phyloP scores from a whole-genome alignment of 2,888 invertebrate species.

The Hipparchia sbordonii region DNA sequence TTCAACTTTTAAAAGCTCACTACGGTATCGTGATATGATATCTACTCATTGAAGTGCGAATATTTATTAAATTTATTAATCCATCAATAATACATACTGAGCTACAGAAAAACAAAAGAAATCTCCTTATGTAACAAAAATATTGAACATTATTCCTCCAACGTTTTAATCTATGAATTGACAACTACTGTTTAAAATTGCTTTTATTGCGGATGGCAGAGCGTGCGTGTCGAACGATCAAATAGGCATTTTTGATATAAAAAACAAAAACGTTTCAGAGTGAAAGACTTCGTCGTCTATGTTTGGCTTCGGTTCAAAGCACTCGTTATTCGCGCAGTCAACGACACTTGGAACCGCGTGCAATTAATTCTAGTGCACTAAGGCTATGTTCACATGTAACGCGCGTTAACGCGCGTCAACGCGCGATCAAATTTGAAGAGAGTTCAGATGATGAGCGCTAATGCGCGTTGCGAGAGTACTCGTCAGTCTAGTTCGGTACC shows the following conservation, averaged over 20 bases:
- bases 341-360: conserved; percentile 47
- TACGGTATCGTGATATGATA: no score
- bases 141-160: not conserved
- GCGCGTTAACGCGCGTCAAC: no score
- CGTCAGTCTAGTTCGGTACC: no score
- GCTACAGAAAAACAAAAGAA: not conserved
- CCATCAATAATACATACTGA: not conserved
- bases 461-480: no score
- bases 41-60: not conserved
- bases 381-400: no score
- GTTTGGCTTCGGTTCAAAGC: conserved; percentile 55
- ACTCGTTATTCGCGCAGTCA: conserved; percentile 51
- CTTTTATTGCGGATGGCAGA: not conserved
- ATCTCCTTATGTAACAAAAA: not conserved
- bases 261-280: conserved; percentile 20
- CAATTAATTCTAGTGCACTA: conserved; percentile 36
- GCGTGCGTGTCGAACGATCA: conserved; percentile 31
- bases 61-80: not conserved
- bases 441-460: no score
- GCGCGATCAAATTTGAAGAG: no score
- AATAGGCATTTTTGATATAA: conserved; percentile 28
- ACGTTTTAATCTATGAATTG: not conserved
- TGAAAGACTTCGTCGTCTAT: conserved; percentile 36
- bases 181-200: conserved; percentile 10
- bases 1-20: no score